These are phyloP conservation scores for Scatophagus argus DNA, from an alignment of 2,113 vertebrate genomes.

Conservation along the genomic window DNA sequence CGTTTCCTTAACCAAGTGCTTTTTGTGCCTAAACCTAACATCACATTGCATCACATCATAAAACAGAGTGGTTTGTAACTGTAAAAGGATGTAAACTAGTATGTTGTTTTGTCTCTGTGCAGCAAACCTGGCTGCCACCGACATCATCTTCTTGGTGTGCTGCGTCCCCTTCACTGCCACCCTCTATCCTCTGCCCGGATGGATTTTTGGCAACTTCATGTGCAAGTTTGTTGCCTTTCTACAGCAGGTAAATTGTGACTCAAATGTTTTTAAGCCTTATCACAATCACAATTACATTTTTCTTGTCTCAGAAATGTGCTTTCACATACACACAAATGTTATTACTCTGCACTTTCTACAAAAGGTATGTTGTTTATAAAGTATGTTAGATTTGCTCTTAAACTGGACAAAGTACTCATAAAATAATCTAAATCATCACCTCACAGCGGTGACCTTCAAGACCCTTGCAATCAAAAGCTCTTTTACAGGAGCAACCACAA, in stretches of 20 bases:
- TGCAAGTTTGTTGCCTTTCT: conserved; percentile 89
- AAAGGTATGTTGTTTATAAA: neutral
- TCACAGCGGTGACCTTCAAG: neutral
- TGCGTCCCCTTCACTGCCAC: conserved; percentile 89
- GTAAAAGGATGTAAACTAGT: no score
- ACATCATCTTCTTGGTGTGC: conserved; percentile 89
- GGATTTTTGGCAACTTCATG: conserved; percentile 90
- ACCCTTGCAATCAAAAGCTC: neutral
- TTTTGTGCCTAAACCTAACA: no score
- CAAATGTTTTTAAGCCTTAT: neutral
- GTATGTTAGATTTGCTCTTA: neutral
- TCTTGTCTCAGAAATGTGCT: neutral
- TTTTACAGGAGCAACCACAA: neutral
- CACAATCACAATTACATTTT: neutral
- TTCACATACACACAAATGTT: neutral
- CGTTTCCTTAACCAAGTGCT: no score
- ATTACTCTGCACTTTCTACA: neutral
- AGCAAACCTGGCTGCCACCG: conserved; percentile 88
- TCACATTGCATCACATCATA: no score
- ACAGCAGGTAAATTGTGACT: conserved; percentile 82
- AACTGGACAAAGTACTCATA: neutral
- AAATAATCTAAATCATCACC: neutral
- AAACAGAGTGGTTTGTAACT: no score
- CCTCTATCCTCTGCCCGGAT: conserved; percentile 87
- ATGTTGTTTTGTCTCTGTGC: conserved; percentile 39